phyloP scores from a whole-genome alignment of 1,140 invertebrate species.

The Orius laevigatus region DNA sequence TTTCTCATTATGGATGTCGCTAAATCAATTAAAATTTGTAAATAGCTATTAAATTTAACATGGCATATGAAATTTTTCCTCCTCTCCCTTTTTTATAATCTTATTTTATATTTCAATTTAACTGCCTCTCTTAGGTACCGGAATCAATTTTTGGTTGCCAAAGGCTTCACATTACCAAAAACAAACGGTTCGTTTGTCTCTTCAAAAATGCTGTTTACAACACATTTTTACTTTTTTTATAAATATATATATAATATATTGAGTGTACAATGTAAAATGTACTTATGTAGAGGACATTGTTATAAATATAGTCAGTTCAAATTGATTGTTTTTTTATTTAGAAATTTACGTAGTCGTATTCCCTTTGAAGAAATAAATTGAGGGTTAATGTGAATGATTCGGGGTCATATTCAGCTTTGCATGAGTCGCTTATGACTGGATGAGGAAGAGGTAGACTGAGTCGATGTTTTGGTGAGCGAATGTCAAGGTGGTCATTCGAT shows the following conservation, averaged over 20 bases:
- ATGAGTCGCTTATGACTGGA: conserved; percentile 56
- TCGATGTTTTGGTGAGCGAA: conserved; percentile 43
- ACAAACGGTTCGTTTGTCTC: too few relatives aligned
- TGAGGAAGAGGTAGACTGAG: conserved; percentile 61
- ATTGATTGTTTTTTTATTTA: conserved; percentile 3
- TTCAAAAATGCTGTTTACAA: background rate
- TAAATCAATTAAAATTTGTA: too few relatives aligned
- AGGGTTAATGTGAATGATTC: conserved; percentile 38
- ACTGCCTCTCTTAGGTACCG: conserved; percentile 2
- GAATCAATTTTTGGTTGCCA: background rate
- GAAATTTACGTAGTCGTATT: background rate
- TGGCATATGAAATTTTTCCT: too few relatives aligned
- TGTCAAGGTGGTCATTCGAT: conserved; percentile 46
- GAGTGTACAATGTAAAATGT: conserved; percentile 17
- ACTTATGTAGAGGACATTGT: conserved; percentile 17
- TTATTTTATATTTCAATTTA: conserved; percentile 9
- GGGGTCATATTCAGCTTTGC: conserved; percentile 61
- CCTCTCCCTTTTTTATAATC: too few relatives aligned
- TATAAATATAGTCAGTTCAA: conserved; percentile 17
- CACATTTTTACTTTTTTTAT: conserved; percentile 12
- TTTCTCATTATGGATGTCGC: too few relatives aligned
- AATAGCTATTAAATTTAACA: too few relatives aligned
- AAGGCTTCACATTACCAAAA: too few relatives aligned
- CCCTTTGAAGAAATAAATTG: background rate
- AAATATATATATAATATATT: conserved; percentile 14